Conservation (phyloP, 2,113 vertebrate species). For the human (Homo sapiens) region DNA sequence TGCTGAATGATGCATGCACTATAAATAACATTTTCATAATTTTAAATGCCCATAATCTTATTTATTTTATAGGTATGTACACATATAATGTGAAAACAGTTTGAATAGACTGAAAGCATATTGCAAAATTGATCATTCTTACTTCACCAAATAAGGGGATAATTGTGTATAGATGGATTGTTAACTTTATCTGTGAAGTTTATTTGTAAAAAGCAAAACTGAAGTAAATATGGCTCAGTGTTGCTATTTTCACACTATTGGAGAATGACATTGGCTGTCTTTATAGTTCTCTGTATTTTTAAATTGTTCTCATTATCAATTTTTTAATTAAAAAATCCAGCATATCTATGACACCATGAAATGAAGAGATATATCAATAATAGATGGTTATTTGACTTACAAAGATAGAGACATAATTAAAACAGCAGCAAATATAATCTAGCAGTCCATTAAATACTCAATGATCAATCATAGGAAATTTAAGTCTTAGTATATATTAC, state of each 20-base stretch:
- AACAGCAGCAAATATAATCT: background rate
- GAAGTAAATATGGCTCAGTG: background rate
- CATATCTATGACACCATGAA: background rate
- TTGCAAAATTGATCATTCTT: background rate
- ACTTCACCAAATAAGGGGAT: background rate
- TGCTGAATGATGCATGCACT: background rate
- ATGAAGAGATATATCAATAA: background rate
- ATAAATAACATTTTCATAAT: background rate
- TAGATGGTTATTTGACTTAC: background rate
- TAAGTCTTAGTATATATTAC: background rate
- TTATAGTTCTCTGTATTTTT: background rate
- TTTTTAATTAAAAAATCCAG: background rate
- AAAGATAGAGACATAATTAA: background rate
- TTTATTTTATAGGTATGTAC: background rate
- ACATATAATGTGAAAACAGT: background rate
- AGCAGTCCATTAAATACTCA: background rate
- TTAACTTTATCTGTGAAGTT: background rate
- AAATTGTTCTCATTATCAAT: background rate
- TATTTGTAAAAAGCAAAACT: background rate
- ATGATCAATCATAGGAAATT: background rate
- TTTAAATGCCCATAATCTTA: background rate
- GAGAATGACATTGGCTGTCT: background rate
- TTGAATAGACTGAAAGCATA: background rate
- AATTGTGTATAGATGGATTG: background rate
- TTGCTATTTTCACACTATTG: background rate